A percentile compares a stretch with the other conserved stretches of the same genome.
These are phyloP conservation scores for Pelodiscus sinensis DNA, from an alignment of 2,113 vertebrate genomes.

Conservation along the genomic window DNA sequence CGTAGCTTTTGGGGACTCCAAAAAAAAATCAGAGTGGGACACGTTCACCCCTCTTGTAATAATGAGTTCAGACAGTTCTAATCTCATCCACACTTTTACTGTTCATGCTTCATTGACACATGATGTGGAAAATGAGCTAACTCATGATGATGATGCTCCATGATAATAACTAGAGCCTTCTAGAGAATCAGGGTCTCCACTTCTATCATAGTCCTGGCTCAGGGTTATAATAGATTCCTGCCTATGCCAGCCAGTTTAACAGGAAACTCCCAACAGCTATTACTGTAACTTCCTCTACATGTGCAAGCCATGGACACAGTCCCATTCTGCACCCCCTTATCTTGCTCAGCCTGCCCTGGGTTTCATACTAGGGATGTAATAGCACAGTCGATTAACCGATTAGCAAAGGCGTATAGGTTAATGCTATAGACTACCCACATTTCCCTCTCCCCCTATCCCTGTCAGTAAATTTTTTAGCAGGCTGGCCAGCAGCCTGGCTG, in stretches of 20 bases:
- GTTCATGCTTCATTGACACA: background rate
- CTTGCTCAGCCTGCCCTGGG: background rate
- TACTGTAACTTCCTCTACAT: background rate
- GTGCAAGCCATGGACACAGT: background rate
- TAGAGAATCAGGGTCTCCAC: background rate
- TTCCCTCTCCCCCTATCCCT: no score
- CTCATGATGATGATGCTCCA: background rate
- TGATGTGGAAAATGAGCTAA: background rate
- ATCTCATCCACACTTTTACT: background rate
- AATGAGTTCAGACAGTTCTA: accelerated
- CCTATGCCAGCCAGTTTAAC: background rate
- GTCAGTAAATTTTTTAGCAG: no score
- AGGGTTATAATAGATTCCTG: background rate
- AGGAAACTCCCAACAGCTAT: background rate
- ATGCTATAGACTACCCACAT: no score
- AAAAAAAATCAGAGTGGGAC: background rate
- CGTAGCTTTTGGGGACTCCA: background rate
- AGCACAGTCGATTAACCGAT: no score
- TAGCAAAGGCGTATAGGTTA: no score
- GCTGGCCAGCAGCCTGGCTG: no score
- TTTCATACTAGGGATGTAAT: background rate
- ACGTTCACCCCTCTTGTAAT: background rate
- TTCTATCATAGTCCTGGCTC: background rate
- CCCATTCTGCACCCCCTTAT: no score
- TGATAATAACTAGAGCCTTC: background rate